Base-by-base conservation (phyloP, 2,888 invertebrate species). In the Pinctada fucata region DNA sequence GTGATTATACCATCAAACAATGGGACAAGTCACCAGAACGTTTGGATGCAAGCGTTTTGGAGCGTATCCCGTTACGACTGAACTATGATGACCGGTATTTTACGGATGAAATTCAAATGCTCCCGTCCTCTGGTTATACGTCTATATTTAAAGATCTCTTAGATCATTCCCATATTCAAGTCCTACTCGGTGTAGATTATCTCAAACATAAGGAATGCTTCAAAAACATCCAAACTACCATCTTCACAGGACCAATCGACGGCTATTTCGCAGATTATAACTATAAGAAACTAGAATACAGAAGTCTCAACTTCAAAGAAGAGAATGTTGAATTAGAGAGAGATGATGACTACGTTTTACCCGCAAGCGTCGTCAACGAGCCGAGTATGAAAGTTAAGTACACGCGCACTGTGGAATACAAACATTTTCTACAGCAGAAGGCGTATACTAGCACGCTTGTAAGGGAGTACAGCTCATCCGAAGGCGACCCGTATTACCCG, bases 401-500 rank as follows among this genome's bases (percentile, higher is more conserved):
- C 47, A 76, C 76, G 2, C 51, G 76, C 5, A 71, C 31, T 6
- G 66, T 71, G 48, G 76, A 76, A 71, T 76, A 71, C 66, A 76
- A 76, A 16, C 71, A 76, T 66, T 66, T 76, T 13, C 47, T 71
- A 6, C 49, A 65, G n/a, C 71, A 76, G 50, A 50, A 52, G 4
- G 64, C 76, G 3, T 48, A n/a, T 3, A 48, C 58, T 16, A 66
- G 69, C 1, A 71, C 66, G 13, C 58, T 76, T 45, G 65, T 71
- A 10, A 49, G 47, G 5, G 76, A 76, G 45, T 70, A 51, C 31
- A 45, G 58, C 8, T 45, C 47, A 8, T 10, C 16, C 13, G 50
- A 76, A 16, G 76, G 71, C 8, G 76, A 71, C 16, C 76, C 76
- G 4, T 76, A 76, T 31, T 76, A 76, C 51, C 76, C 76, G 2